Conservation (phyloP, 1,140 invertebrate genomes). For the Alviniconcha marisindica region DNA sequence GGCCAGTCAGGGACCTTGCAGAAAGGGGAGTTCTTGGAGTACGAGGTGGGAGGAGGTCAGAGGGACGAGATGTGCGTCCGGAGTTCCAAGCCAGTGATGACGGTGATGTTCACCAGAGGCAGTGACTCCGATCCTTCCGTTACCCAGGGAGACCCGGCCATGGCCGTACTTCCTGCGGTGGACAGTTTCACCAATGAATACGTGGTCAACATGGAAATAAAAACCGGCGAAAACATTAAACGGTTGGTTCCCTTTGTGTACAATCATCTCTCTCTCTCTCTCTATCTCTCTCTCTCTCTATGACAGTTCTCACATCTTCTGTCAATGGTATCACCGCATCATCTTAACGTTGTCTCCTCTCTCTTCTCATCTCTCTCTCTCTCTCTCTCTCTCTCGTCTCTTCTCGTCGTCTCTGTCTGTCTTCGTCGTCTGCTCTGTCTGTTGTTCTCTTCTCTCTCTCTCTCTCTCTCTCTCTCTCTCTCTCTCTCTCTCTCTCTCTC, state of each 20-base stretch:
- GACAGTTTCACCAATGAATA: conserved; percentile 10
- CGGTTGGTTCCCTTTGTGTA: background rate
- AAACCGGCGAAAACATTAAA: background rate
- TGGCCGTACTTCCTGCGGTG: conserved; percentile 6
- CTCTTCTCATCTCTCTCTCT: too few species aligned
- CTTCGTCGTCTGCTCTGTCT: too few species aligned
- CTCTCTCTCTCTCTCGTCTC: too few species aligned
- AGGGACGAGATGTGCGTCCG: conserved; percentile 9
- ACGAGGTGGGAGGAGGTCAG: background rate
- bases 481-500: background rate
- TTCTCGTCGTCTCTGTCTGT: too few species aligned
- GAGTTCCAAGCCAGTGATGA: conserved; percentile 30
- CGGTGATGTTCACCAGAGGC: conserved; percentile 26
- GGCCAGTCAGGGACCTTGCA: background rate
- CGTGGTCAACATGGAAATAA: conserved; percentile 23
- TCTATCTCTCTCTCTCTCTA: too few species aligned
- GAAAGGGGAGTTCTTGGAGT: conserved; percentile 24
- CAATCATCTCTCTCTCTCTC: too few species aligned
- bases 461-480: background rate
- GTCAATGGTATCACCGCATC: too few species aligned
- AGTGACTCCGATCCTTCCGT: background rate
- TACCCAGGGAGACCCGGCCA: conserved; percentile 24
- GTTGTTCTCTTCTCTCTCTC: background rate
- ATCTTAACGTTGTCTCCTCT: too few species aligned
- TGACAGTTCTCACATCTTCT: too few species aligned